Conservation (phyloP, 2,113 vertebrate genomes). For the Nasalis larvatus region DNA sequence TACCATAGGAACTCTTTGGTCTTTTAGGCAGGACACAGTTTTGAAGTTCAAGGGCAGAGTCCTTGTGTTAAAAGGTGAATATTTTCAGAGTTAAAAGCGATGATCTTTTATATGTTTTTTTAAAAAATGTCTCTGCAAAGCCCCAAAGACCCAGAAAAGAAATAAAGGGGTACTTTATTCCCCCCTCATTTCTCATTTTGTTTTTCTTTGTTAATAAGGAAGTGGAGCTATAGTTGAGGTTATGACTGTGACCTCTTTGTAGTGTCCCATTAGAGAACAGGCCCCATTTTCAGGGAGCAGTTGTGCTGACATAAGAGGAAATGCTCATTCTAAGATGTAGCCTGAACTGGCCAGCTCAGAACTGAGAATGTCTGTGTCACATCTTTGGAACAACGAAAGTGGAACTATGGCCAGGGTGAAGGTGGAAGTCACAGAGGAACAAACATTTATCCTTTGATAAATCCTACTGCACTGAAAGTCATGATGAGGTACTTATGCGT, state of each 20-base stretch:
- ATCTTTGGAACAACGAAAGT: background rate
- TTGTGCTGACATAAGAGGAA: background rate
- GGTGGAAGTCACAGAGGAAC: background rate
- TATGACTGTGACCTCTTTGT: background rate
- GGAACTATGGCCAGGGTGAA: background rate
- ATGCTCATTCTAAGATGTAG: background rate
- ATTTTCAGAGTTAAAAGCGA: constrained; percentile 71
- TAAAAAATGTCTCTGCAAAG: constrained; percentile 24
- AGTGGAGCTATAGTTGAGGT: constrained; percentile 47
- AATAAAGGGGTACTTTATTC: background rate
- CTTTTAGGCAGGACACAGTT: constrained; percentile 67
- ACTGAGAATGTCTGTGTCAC: background rate
- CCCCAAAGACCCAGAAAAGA: background rate
- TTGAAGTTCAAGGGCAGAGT: constrained; percentile 64
- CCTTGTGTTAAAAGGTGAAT: constrained; percentile 69
- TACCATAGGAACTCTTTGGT: constrained; percentile 54
- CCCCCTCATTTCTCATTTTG: constrained; percentile 62
- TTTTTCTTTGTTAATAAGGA: constrained; percentile 69
- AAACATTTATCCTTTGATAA: background rate
- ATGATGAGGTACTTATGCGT: background rate
- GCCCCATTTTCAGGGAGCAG: background rate
- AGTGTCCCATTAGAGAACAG: background rate
- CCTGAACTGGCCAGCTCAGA: background rate
- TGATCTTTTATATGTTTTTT: constrained; percentile 64
- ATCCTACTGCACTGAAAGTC: constrained; percentile 7